Percentiles rank a stretch among this genome's conserved stretches.
Evolutionary conservation across 2,888 invertebrate species (phyloP).

Genomic region (Helobdella robusta): DNA sequence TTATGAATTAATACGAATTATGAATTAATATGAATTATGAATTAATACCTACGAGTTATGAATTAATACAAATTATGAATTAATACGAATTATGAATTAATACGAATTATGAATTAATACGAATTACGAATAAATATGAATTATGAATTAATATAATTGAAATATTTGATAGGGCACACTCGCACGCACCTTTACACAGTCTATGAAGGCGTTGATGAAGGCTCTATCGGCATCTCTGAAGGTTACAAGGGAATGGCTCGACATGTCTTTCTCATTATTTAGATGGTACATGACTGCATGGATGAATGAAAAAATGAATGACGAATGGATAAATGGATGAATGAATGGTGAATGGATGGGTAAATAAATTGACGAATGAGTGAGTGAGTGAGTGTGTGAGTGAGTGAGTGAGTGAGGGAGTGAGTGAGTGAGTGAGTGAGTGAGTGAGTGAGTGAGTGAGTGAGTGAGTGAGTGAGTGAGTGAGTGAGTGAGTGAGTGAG

Average conservation of each 20-base stretch:
- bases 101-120: not conserved
- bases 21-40: too few relatives aligned
- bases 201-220: conserved; percentile 13
- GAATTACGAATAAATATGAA: too few relatives aligned
- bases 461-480: conserved; percentile 20
- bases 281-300: conserved; percentile 19
- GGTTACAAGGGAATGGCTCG: conserved; percentile 11
- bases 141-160: not conserved
- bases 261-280: conserved; percentile 2
- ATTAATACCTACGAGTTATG: too few relatives aligned
- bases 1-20: too few relatives aligned
- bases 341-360: conserved; percentile 21
- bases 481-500: conserved; percentile 22
- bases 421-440: conserved; percentile 24
- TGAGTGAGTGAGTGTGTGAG: conserved; percentile 26
- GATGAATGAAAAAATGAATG: not conserved
- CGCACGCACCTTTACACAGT: conserved; percentile 7
- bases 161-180: not conserved
- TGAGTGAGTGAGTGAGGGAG: conserved; percentile 25
- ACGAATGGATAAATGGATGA: conserved; percentile 20
- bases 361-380: conserved; percentile 19
- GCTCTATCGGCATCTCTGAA: conserved; percentile 16
- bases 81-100: not conserved
- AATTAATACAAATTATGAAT: not conserved
- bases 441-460: conserved; percentile 25